Percentiles rank a stretch among this genome's conserved stretches.
Conservation (phyloP, 1,140 invertebrate species). For the Musca domestica region DNA sequence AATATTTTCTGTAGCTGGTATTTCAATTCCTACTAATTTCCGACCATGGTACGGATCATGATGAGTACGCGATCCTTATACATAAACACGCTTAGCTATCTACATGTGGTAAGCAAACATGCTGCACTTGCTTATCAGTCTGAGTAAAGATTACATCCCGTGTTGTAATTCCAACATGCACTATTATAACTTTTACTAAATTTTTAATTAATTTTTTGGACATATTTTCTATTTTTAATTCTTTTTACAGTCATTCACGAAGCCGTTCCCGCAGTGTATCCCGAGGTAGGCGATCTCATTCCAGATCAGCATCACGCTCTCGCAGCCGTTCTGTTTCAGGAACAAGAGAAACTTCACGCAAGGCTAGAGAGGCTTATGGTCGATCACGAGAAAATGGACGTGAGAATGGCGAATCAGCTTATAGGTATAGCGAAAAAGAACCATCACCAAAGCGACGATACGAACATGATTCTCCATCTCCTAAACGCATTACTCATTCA, state of each 20-base stretch:
- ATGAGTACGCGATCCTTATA: no score
- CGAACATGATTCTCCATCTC: constrained; percentile 24
- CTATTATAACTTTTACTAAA: no score
- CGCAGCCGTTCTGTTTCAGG: constrained; percentile 19
- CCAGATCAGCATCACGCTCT: constrained; percentile 25
- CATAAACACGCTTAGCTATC: no score
- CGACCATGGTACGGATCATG: no score
- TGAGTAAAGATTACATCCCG: no score
- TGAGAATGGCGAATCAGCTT: constrained; percentile 24
- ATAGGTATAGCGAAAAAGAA: constrained; percentile 27
- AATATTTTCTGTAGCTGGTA: no score
- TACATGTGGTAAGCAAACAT: no score
- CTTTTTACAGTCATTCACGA: constrained; percentile 25
- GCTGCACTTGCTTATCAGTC: no score
- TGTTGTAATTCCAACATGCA: no score
- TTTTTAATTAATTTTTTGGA: neutral
- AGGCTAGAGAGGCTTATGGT: constrained; percentile 24
- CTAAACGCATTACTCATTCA: constrained; percentile 23
- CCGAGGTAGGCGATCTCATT: constrained; percentile 20
- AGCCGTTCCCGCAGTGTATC: constrained; percentile 26
- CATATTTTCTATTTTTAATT: neutral
- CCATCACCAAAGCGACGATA: constrained; percentile 21
- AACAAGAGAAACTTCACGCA: constrained; percentile 24
- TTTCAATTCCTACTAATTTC: no score
- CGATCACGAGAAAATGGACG: constrained; percentile 27